Conservation (phyloP, 2,797 vertebrate genomes). For the Anabacerthia variegaticeps region DNA sequence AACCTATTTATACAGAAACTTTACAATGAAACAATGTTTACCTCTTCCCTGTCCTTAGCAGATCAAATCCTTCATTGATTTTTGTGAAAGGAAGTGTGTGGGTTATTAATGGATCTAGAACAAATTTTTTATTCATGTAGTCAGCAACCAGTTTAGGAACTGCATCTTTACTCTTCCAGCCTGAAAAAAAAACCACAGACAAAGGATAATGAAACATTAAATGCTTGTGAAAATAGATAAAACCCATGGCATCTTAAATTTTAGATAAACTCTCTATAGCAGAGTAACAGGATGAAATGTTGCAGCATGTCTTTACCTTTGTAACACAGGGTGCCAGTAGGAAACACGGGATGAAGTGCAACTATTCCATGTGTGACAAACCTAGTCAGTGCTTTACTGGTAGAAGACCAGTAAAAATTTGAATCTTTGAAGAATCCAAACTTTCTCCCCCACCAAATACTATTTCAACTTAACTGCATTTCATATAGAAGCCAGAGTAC, state of each 20-base stretch:
- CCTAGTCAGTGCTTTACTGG: neutral
- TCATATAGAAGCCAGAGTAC: neutral
- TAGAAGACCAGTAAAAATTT: neutral
- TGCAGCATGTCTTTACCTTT: neutral
- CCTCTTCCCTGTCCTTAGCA: constrained; percentile 85
- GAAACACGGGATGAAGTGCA: neutral
- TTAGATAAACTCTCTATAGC: neutral
- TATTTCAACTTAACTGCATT: neutral
- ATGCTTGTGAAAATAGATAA: neutral
- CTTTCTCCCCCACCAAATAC: neutral
- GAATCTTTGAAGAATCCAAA: neutral
- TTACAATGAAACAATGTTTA: constrained; percentile 34
- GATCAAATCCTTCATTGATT: constrained; percentile 85
- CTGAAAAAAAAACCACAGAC: neutral
- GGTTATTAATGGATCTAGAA: constrained; percentile 87
- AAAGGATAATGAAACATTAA: neutral
- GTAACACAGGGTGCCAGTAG: neutral
- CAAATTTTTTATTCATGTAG: constrained; percentile 85
- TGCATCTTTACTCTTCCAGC: constrained; percentile 77
- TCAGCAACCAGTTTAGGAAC: constrained; percentile 81
- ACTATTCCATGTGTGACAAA: neutral
- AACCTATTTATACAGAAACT: neutral
- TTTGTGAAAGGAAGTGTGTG: constrained; percentile 81
- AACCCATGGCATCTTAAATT: neutral
- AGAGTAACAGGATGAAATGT: neutral